These are phyloP conservation scores for Uromys caudimaculatus DNA, from an alignment of 2,797 vertebrate genomes.

Conservation along the genomic window DNA sequence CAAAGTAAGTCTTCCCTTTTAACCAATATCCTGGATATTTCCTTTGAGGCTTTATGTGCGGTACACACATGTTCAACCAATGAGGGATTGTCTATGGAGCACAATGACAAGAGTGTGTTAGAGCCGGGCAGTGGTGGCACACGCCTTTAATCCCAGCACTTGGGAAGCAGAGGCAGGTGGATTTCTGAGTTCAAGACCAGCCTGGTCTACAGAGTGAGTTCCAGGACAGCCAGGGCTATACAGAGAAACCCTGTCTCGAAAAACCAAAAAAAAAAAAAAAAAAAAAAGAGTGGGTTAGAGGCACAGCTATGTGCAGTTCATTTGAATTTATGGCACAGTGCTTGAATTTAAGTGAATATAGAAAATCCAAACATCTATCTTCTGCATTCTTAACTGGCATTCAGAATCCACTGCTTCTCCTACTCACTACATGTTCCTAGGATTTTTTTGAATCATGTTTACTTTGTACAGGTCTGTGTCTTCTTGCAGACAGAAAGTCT, in stretches of 20 bases:
- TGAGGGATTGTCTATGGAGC: neutral
- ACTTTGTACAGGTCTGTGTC: neutral
- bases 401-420: neutral
- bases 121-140: no score
- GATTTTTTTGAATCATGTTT: neutral
- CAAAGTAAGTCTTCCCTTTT: neutral
- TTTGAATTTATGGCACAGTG: no score
- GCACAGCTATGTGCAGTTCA: no score
- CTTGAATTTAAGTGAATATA: neutral
- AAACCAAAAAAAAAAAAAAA: no score
- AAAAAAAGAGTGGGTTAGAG: no score
- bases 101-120: neutral
- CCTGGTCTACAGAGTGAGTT: no score
- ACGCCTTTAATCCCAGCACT: no score
- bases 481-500: conserved; percentile 7
- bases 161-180: no score
- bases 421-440: neutral
- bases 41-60: neutral
- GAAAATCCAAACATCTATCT: neutral
- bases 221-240: no score
- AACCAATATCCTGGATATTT: neutral
- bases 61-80: neutral
- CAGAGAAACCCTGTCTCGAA: no score
- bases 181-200: no score
- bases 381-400: neutral